phyloP scores from a whole-genome alignment of 2,888 invertebrate species.

The Drosophila formosana region DNA sequence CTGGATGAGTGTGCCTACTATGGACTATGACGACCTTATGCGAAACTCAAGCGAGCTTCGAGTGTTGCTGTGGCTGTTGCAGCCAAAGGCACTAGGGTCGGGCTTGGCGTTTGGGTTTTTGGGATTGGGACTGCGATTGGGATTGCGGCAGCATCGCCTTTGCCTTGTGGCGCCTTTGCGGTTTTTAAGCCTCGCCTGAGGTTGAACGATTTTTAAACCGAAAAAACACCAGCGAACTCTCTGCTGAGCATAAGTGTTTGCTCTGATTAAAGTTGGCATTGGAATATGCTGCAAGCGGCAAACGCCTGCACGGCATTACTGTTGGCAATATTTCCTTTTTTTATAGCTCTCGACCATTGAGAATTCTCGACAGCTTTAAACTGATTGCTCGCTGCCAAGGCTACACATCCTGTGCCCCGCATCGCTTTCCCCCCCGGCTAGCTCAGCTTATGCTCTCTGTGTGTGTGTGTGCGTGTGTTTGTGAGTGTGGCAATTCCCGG shows the following conservation, averaged over 20 bases:
- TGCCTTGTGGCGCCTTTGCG: slow-evolving; percentile 53
- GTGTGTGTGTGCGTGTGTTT: slow-evolving; percentile 22
- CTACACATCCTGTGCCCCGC: slow-evolving; percentile 49
- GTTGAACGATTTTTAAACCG: slow-evolving; percentile 31
- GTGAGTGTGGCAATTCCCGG: slow-evolving; percentile 52
- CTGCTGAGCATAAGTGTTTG: slow-evolving; percentile 28
- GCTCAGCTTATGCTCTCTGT: slow-evolving; percentile 17
- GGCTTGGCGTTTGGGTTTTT: slow-evolving; percentile 42
- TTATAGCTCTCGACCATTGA: slow-evolving; percentile 61
- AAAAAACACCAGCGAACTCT: slow-evolving; percentile 11
- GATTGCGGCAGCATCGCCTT: slow-evolving; percentile 29
- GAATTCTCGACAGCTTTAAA: slow-evolving; percentile 72
- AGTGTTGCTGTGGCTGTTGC: slow-evolving; percentile 8
- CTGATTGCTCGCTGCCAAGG: slow-evolving; percentile 65
- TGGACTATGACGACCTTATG: slow-evolving; percentile 36
- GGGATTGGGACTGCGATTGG: slow-evolving; percentile 14
- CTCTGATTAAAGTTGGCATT: slow-evolving; percentile 62
- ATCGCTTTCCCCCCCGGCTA: slow-evolving; percentile 12
- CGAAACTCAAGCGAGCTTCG: slow-evolving; percentile 8
- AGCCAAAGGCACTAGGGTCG: slow-evolving; percentile 37
- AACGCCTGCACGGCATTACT: slow-evolving; percentile 49
- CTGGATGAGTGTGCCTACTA: slow-evolving; percentile 53
- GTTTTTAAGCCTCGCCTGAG: slow-evolving; percentile 54
- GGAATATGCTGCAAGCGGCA: slow-evolving; percentile 13
- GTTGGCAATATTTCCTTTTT: slow-evolving; percentile 60